These are phyloP conservation scores for Leptarthrus brevirostris DNA, from an alignment of 2,888 invertebrate species.

Conservation along the genomic window DNA sequence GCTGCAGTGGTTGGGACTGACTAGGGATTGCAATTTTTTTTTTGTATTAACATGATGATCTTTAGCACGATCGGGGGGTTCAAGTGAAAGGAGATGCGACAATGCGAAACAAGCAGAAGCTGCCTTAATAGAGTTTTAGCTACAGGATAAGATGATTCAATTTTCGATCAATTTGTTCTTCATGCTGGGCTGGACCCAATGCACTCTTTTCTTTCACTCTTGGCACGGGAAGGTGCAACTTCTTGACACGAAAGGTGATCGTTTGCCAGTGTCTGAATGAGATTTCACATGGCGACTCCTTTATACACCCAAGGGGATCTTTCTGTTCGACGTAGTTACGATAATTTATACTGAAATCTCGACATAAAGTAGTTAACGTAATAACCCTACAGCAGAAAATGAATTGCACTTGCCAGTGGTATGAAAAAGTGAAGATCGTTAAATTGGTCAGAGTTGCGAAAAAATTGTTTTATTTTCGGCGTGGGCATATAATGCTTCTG, in stretches of 20 bases:
- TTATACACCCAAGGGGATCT: conserved; percentile 19
- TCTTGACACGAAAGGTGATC: conserved; percentile 41
- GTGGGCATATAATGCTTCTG: not conserved
- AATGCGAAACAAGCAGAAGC: conserved; percentile 18
- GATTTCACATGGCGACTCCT: conserved; percentile 1
- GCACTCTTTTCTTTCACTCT: not conserved
- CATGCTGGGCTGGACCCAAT: conserved; percentile 15
- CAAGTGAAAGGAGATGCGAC: not conserved
- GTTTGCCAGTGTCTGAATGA: conserved; percentile 15
- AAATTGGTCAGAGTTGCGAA: conserved; percentile 2
- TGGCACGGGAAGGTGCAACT: conserved; percentile 6
- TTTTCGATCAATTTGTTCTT: conserved; percentile 45
- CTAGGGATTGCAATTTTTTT: not conserved
- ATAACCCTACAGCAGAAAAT: conserved; percentile 33
- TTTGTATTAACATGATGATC: not conserved
- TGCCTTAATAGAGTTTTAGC: conserved; percentile 38
- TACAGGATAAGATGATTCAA: conserved; percentile 41
- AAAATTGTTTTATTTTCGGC: not conserved
- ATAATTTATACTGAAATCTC: conserved; percentile 38
- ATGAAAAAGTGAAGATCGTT: not conserved
- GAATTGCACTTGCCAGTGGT: conserved; percentile 34
- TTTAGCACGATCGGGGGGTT: not conserved
- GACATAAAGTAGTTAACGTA: conserved; percentile 40
- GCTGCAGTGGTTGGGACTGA: not conserved
- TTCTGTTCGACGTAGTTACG: not conserved